Conservation (phyloP, 1,140 invertebrate genomes). For the Oryctes rhinoceros region DNA sequence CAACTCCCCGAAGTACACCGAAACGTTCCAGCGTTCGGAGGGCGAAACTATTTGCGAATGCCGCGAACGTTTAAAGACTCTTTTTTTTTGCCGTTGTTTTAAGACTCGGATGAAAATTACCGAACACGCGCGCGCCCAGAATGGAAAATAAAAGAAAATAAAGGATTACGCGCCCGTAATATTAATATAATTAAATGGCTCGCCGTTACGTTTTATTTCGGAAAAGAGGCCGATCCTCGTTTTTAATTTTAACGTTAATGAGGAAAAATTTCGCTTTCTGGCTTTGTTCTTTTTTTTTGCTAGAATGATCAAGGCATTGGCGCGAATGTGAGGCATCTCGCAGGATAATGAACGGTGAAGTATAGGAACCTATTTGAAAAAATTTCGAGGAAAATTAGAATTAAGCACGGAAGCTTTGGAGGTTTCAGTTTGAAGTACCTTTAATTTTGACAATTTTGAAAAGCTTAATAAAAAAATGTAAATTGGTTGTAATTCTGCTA, state of each 20-base stretch:
- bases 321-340: too few species aligned
- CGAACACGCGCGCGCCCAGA: background rate
- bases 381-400: too few species aligned
- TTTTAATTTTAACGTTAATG: slow-evolving; percentile 23
- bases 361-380: too few species aligned
- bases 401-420: too few species aligned
- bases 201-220: background rate
- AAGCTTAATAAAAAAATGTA: too few species aligned
- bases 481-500: too few species aligned
- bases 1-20: background rate
- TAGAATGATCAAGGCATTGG: too few species aligned
- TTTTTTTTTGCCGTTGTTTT: slow-evolving; percentile 18
- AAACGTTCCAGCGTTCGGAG: background rate
- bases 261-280: background rate
- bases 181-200: background rate
- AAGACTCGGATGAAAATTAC: slow-evolving; percentile 5
- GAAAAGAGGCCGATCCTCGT: background rate
- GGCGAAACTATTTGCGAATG: slow-evolving; percentile 5
- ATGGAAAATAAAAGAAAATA: background rate
- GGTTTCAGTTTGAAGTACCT: too few species aligned
- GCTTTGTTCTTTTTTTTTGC: too few species aligned
- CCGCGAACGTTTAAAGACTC: background rate
- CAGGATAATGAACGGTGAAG: too few species aligned
- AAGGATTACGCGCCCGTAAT: slow-evolving; percentile 3
- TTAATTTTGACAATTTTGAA: too few species aligned